A percentile compares a stretch with the other conserved stretches of the same genome.
These are phyloP conservation scores for Nerophis lumbriciformis DNA, from an alignment of 2,113 vertebrate genomes.

Conservation along the genomic window DNA sequence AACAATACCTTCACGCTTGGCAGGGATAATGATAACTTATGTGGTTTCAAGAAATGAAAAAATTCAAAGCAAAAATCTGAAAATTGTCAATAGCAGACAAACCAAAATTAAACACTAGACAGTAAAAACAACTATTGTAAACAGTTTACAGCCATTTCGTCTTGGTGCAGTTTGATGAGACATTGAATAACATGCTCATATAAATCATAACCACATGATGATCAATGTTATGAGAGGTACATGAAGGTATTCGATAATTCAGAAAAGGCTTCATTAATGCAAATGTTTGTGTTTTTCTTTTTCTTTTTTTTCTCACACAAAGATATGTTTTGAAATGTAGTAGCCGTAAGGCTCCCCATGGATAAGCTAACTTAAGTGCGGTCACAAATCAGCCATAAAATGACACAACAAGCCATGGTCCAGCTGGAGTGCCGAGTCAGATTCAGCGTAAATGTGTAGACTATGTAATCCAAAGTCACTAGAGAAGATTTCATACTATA, in stretches of 20 bases:
- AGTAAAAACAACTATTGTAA: too few relatives aligned
- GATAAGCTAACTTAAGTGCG: conserved; percentile 43
- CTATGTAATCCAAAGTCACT: conserved; percentile 6
- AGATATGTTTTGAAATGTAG: conserved; percentile 34
- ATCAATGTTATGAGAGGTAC: background rate
- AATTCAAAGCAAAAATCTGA: too few relatives aligned
- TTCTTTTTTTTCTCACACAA: conserved; percentile 35
- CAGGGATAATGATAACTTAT: too few relatives aligned
- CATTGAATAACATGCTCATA: conserved; percentile 9
- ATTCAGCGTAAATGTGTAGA: conserved; percentile 9
- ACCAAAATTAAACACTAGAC: too few relatives aligned
- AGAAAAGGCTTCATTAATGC: conserved; percentile 31
- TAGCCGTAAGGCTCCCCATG: conserved; percentile 28
- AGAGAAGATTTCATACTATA: background rate
- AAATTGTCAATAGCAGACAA: too few relatives aligned
- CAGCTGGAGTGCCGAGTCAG: conserved; percentile 5
- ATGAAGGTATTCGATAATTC: background rate
- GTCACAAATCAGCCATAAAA: conserved; percentile 48
- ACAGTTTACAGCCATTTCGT: too few relatives aligned
- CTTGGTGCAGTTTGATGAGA: background rate
- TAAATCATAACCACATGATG: conserved; percentile 23
- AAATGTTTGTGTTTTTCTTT: conserved; percentile 40
- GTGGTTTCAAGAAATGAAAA: too few relatives aligned
- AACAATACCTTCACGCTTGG: too few relatives aligned
- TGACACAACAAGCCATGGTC: conserved; percentile 17